These are phyloP conservation scores for Lepeophtheirus salmonis DNA, from an alignment of 1,140 invertebrate genomes.

Conservation along the genomic window DNA sequence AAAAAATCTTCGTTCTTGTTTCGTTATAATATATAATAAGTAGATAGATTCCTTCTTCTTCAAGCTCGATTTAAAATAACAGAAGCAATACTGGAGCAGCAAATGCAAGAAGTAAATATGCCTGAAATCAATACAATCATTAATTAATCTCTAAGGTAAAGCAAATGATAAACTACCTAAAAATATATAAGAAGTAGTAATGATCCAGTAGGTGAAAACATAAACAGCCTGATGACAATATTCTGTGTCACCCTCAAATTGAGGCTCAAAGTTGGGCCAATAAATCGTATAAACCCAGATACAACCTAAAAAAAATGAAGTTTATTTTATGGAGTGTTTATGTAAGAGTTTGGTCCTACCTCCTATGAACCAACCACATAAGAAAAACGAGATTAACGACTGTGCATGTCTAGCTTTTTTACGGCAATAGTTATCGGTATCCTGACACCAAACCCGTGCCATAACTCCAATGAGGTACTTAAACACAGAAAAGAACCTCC, in stretches of 20 bases:
- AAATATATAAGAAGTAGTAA: slow-evolving; percentile 14
- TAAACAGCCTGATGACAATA: slow-evolving; percentile 11
- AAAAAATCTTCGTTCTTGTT: no score
- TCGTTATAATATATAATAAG: no score
- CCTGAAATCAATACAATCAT: no score
- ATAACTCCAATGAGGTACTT: slow-evolving; percentile 15
- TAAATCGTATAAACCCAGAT: slow-evolving; percentile 14
- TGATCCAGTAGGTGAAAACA: slow-evolving; percentile 13
- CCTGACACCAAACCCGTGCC: slow-evolving; percentile 1
- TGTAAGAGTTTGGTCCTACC: no score
- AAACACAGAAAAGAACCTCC: slow-evolving; percentile 16
- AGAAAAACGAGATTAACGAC: slow-evolving; percentile 8
- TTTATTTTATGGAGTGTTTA: no score
- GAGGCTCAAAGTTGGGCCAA: neutral
- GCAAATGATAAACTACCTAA: no score
- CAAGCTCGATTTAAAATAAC: slow-evolving; percentile 9
- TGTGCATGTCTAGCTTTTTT: neutral
- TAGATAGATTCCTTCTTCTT: no score
- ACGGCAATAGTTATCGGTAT: neutral
- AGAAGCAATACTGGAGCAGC: slow-evolving; percentile 14
- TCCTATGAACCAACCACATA: slow-evolving; percentile 16
- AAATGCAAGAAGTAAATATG: slow-evolving; percentile 15
- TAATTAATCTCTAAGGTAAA: no score
- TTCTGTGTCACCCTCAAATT: neutral
- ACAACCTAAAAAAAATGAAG: neutral